Evolutionary conservation across 1,140 invertebrate species (phyloP).

Genomic region (Ostrea edulis): DNA sequence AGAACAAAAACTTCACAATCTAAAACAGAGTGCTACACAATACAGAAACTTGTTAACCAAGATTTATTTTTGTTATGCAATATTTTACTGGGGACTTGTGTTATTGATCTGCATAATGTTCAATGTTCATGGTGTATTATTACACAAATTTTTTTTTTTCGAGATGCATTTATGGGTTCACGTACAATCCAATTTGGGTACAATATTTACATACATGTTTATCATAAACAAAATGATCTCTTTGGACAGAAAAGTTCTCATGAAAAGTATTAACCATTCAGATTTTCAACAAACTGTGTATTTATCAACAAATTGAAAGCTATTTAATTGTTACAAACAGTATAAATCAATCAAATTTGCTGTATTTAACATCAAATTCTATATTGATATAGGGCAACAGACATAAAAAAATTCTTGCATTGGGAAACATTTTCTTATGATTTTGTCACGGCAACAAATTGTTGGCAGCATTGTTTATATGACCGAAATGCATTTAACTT

Average conservation of each 20-base stretch:
- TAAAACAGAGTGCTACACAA: neutral
- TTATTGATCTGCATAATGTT: neutral
- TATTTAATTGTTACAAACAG: neutral
- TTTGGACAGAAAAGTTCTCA: neutral
- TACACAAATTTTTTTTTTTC: neutral
- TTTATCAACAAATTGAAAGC: neutral
- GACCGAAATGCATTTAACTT: constrained; percentile 2
- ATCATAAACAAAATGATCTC: neutral
- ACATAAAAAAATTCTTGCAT: too few species aligned
- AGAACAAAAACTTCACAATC: neutral
- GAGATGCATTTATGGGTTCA: neutral
- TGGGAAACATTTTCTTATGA: neutral
- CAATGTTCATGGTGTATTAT: neutral
- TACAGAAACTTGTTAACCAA: constrained; percentile 16
- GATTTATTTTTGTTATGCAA: constrained; percentile 12
- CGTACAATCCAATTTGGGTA: neutral
- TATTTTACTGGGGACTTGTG: constrained; percentile 14
- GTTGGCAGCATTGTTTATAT: constrained; percentile 4
- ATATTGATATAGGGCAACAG: too few species aligned
- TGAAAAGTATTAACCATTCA: neutral
- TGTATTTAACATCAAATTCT: too few species aligned
- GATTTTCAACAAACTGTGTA: neutral
- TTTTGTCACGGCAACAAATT: neutral
- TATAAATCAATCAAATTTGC: neutral
- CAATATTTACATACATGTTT: neutral